phyloP scores from a whole-genome alignment of 2,888 invertebrate genomes.

The Eupithecia tripunctaria region DNA sequence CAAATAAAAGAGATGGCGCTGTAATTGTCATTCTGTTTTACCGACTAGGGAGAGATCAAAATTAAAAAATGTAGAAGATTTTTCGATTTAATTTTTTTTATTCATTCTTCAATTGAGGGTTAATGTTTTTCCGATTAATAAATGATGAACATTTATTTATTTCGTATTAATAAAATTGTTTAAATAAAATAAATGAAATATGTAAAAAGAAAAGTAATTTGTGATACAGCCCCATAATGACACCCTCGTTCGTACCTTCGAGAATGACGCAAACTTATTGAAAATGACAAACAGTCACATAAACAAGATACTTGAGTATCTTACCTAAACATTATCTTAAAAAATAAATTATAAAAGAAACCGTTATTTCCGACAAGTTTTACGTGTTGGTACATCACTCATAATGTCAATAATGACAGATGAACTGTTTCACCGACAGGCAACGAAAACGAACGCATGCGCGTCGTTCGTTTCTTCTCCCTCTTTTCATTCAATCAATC shows the following conservation, averaged over 20 bases:
- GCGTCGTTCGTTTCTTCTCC: constrained; percentile 64
- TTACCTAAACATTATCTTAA: not conserved
- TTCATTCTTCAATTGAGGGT: no score
- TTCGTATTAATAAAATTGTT: no score
- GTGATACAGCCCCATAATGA: not conserved
- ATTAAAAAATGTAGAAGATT: no score
- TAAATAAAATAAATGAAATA: no score
- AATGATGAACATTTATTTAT: no score
- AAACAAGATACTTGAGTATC: not conserved
- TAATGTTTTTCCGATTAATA: not conserved
- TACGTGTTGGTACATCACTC: constrained; percentile 43
- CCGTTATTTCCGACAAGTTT: not conserved
- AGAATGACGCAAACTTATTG: not conserved
- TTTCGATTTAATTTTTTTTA: not conserved
- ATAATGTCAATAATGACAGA: constrained; percentile 53
- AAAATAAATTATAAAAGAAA: not conserved
- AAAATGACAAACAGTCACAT: not conserved
- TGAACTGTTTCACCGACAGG: constrained; percentile 71
- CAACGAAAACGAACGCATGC: constrained; percentile 64
- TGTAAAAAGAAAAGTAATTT: no score
- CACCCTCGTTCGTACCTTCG: not conserved
- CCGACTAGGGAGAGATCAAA: constrained; percentile 40
- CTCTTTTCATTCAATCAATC: constrained; percentile 75
- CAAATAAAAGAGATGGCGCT: constrained; percentile 27
- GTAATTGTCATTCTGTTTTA: constrained; percentile 35